Evolutionary conservation across 2,797 vertebrate genomes (phyloP), one percentile per base, ranked within the genome.

Genomic region (Channallabes apus): DNA sequence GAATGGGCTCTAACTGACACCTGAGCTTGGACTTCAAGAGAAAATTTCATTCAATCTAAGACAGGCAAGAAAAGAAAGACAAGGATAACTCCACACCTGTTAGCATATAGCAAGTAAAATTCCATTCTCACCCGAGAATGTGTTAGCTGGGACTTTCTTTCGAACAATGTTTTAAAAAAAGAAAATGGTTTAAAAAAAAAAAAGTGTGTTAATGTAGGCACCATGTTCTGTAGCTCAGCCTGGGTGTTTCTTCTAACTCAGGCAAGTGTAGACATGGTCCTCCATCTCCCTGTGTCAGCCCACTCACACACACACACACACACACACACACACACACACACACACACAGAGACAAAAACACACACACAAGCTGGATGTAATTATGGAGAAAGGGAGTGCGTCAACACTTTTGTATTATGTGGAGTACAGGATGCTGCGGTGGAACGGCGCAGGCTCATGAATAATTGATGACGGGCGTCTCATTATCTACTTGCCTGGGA

Each of bases 391-490:
- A 32, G 24, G 46, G 62, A 84, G 77, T 69, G 9, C n/a, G 82
- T 61, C 69, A 79, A 71, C 61, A 24, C 72, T 78, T 89, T 82
- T 79, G 85, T 82, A 79, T 82, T 80, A 67, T 80, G 78, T 82
- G 65, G 56, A 80, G 79, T 79, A 65, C 56, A 56, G 68, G 29
- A 80, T 0, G 20, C 32, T 65, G 64, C 11, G n/a, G 56, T 83
- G 73, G 61, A 86, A 82, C 51, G 18, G 41, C 32, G 80, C 84
- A 75, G 61, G 82, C 77, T 90, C 86, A 85, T 90, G 87, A 87
- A 90, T 87, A 88, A 90, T 90, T 86, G 85, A 90, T 77, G 29
- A 22, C 67, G n/a, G 82, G 54, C 54, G 3, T 82, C 80, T 71
- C 80, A 71, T 58, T 82, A 71, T 82, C 51, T 24, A 78, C 86